phyloP scores from a whole-genome alignment of 2,888 invertebrate species.

The Caenorhabditis panamensis region DNA sequence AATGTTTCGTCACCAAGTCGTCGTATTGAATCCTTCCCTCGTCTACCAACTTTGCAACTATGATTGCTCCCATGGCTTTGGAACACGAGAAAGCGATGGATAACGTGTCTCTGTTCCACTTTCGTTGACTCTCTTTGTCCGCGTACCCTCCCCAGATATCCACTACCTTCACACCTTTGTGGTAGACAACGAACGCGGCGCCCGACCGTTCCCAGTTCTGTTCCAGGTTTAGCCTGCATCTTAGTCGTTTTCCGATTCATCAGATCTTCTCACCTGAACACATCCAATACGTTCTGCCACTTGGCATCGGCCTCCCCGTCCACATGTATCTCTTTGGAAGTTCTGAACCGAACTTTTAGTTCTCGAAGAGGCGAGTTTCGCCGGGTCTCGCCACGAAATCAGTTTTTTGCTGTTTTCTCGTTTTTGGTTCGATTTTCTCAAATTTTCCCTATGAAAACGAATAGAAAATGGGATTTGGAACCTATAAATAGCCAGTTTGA shows the following conservation, averaged over 20 bases:
- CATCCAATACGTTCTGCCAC: slow-evolving; percentile 36
- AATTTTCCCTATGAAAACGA: too few relatives aligned
- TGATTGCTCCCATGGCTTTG: slow-evolving; percentile 76
- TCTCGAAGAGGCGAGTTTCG: too few relatives aligned
- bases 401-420: too few relatives aligned
- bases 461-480: too few relatives aligned
- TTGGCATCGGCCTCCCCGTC: slow-evolving; percentile 27
- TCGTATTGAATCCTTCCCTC: slow-evolving; percentile 81
- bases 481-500: too few relatives aligned
- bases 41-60: slow-evolving; percentile 81
- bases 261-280: slow-evolving; percentile 39
- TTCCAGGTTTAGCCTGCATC: slow-evolving; percentile 72
- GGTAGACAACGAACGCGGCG: slow-evolving; percentile 82
- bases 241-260: neutral
- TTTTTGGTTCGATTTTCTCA: too few relatives aligned
- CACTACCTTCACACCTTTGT: slow-evolving; percentile 80
- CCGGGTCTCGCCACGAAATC: too few relatives aligned
- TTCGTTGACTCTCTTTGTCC: slow-evolving; percentile 66
- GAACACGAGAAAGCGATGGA: slow-evolving; percentile 73
- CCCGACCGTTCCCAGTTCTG: slow-evolving; percentile 80
- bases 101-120: slow-evolving; percentile 75
- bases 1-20: slow-evolving; percentile 81
- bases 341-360: too few relatives aligned
- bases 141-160: slow-evolving; percentile 83
- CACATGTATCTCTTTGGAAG: slow-evolving; percentile 20